These are phyloP conservation scores for Setophaga petechia DNA, from an alignment of 2,113 vertebrate species.

Conservation along the genomic window DNA sequence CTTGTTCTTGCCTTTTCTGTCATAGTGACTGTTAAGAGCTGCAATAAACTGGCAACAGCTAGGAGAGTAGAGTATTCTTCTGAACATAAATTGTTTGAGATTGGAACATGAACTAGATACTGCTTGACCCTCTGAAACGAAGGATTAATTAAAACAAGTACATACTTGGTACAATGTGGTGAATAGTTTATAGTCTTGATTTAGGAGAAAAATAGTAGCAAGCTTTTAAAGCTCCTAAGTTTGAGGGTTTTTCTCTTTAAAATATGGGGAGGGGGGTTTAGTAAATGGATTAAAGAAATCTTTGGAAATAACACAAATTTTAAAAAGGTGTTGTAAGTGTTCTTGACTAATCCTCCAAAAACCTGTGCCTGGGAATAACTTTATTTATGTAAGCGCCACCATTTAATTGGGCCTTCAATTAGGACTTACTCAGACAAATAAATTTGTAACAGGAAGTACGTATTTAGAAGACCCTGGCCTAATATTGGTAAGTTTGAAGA, in stretches of 20 bases:
- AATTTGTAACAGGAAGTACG: background rate
- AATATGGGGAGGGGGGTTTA: accelerated
- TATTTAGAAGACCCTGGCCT: background rate
- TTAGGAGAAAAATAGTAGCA: background rate
- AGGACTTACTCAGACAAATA: background rate
- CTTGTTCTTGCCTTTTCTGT: constrained; percentile 41
- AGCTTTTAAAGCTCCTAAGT: background rate
- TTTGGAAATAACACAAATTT: background rate
- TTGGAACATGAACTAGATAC: background rate
- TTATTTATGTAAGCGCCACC: background rate
- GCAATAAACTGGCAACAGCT: background rate
- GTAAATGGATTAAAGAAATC: background rate
- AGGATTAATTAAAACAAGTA: background rate
- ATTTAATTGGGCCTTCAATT: background rate
- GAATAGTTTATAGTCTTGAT: background rate
- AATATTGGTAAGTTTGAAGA: background rate
- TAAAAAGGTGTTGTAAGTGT: background rate
- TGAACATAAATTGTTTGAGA: background rate
- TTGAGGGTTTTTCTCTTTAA: background rate
- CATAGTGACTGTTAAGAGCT: background rate
- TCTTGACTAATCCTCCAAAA: background rate
- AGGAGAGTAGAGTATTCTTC: background rate
- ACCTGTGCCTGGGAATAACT: background rate
- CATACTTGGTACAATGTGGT: background rate
- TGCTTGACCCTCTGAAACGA: background rate